Base-by-base conservation (phyloP, 2,797 vertebrate species). In the Poecilia velifera region DNA sequence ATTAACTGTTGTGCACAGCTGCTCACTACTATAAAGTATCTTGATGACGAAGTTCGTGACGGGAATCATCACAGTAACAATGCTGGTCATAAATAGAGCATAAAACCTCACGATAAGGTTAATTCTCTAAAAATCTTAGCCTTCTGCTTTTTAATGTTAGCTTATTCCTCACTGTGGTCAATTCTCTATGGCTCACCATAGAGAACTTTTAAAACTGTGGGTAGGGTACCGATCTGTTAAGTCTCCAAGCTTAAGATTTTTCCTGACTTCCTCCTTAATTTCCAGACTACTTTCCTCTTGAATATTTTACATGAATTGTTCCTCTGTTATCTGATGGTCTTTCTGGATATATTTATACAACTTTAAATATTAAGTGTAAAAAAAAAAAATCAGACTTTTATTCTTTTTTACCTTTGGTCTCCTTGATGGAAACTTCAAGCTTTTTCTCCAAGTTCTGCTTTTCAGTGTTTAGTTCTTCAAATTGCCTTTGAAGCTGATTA, bases 341-440 rank as follows among this genome's bases (percentile, higher is more conserved):
- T 41, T 68, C 20, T 51, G 3, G 6, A 9, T 43, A 8, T 12
- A 57, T 41, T 57, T 14, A 77, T 7, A 18, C 5, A 70, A 41
- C 49, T 70, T 66, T n/a, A 12, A 70, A 39, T 9, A 25, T 22
- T 53, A 53, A 53, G 7, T 53, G 49, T 53, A 25, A 53, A 9
- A 53, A 47, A 49, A 59, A 2, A 2, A 49, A 73, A 64, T 10
- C 41, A 34, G 6, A 77, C 20, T 0, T 0, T 10, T 1, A 34
- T 34, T 34, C 34, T 0, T 0, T 8, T 1, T 73, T 93, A 99
- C 98, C 97, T 96, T 96, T 96, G 83, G 96, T 89, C 79, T 98
- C 96, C 80, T 96, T 94, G 0, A 83, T 92, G 82, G 94, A 96
- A 74, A 95, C 93, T 81, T 94, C 95, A 55, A 97, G 96, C 70